Evolutionary conservation across 2,113 vertebrate genomes (phyloP).

Genomic region (Sturnus vulgaris): DNA sequence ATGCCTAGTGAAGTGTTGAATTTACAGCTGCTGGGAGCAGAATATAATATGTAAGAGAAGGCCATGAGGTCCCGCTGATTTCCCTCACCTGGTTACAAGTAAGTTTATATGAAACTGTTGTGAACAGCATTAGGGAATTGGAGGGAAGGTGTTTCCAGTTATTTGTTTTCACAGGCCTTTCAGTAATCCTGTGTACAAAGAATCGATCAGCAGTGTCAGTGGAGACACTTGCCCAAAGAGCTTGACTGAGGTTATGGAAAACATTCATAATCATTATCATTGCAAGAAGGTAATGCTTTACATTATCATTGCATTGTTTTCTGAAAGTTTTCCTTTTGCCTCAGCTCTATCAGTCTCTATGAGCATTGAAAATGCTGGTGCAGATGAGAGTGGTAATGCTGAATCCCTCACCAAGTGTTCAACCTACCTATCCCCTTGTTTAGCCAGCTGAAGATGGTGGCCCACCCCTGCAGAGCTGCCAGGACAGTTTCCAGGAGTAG

Average conservation of each 20-base stretch:
- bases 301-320: background rate
- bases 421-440: background rate
- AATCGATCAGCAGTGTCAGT: background rate
- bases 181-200: background rate
- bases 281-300: background rate
- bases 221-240: background rate
- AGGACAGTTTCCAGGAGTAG: background rate
- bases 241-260: background rate
- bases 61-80: background rate
- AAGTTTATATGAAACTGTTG: background rate
- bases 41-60: conserved; percentile 15
- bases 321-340: background rate
- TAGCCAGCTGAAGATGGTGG: background rate
- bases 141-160: conserved; percentile 11
- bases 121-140: background rate
- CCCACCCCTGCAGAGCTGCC: background rate
- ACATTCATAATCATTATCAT: background rate
- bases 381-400: rapidly evolving
- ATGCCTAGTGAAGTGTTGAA: conserved; percentile 29
- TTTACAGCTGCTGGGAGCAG: conserved; percentile 40
- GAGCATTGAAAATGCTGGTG: background rate
- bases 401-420: background rate
- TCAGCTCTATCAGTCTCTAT: background rate
- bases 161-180: background rate
- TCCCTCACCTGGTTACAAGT: conserved; percentile 36